A percentile compares a stretch with the other conserved stretches of the same genome.
These are phyloP conservation scores for Cyphomyrus discorhynchus DNA, from an alignment of 2,113 vertebrate species.

Conservation along the genomic window DNA sequence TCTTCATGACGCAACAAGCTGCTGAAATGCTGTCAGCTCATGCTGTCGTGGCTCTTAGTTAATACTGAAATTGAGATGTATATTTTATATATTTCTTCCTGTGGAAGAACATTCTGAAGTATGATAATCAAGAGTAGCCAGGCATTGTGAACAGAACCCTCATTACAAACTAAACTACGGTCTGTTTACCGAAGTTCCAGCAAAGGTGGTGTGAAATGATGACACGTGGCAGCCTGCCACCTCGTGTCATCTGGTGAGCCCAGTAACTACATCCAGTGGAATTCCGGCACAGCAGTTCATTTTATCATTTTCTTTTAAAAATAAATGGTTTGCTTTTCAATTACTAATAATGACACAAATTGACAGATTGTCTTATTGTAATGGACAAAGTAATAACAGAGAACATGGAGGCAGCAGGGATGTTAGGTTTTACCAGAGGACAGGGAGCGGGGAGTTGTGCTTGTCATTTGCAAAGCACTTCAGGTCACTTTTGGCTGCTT, in stretches of 20 bases:
- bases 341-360: background rate
- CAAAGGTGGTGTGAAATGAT: background rate
- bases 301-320: background rate
- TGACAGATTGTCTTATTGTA: background rate
- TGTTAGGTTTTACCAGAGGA: background rate
- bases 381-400: background rate
- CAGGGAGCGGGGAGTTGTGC: background rate
- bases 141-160: slow-evolving; percentile 24
- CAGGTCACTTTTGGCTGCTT: background rate
- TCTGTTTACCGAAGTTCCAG: background rate
- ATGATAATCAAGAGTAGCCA: slow-evolving; percentile 24
- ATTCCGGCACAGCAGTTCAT: background rate
- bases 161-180: background rate
- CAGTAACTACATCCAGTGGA: background rate
- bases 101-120: slow-evolving; percentile 52
- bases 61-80: background rate
- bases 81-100: slow-evolving; percentile 51
- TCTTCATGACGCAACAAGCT: background rate
- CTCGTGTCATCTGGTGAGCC: background rate
- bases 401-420: background rate
- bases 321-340: background rate
- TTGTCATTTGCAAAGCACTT: background rate
- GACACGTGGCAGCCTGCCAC: background rate
- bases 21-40: background rate
- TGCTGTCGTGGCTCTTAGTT: background rate